Conservation (phyloP, 2,888 invertebrate genomes). For the Nipponacmea schrenckii region DNA sequence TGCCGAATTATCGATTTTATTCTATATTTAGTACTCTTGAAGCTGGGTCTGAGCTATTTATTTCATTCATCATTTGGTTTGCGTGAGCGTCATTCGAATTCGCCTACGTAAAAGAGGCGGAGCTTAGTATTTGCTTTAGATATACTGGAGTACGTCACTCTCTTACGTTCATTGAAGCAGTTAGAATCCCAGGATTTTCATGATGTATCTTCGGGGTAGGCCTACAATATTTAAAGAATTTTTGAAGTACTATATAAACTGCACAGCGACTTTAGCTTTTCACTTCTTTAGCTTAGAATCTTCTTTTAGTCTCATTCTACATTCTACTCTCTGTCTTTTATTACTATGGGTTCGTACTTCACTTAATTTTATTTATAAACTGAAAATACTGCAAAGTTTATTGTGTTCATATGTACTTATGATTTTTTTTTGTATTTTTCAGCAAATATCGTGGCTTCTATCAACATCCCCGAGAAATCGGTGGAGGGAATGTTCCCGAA, state of each 20-base stretch:
- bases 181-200: not conserved
- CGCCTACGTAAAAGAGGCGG: constrained; percentile 48
- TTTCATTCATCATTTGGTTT: constrained; percentile 4
- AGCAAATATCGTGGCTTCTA: constrained; percentile 63
- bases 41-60: not conserved
- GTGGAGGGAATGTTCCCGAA: constrained; percentile 39
- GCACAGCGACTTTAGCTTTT: too few species aligned
- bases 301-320: too few species aligned
- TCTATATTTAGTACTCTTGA: not conserved
- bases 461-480: constrained; percentile 57
- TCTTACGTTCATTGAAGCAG: constrained; percentile 4
- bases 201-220: not conserved
- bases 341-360: too few species aligned
- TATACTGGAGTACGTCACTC: constrained; percentile 22
- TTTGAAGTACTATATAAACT: too few species aligned
- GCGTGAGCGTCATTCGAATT: not conserved
- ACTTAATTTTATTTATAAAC: too few species aligned
- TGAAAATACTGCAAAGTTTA: too few species aligned
- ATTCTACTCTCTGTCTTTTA: too few species aligned
- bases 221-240: not conserved
- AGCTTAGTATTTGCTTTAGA: constrained; percentile 35
- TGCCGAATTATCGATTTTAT: not conserved
- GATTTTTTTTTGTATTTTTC: constrained; percentile 39
- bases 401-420: not conserved
- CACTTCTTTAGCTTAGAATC: too few species aligned